phyloP scores from a whole-genome alignment of 2,113 vertebrate genomes.

The Nothobranchius kuhntae region DNA sequence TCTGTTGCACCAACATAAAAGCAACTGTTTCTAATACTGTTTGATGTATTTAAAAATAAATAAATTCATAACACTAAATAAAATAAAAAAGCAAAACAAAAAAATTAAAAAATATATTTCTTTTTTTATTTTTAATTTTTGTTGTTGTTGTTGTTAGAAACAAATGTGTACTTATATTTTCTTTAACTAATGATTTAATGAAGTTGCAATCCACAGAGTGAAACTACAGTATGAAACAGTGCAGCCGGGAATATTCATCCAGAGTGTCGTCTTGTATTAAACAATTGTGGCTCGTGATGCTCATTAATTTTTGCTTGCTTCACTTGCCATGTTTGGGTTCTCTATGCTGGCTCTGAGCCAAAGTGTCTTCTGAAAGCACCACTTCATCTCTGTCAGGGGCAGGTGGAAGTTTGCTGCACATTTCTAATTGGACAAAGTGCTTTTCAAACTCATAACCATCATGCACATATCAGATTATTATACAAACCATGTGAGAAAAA shows the following conservation, averaged over 20 bases:
- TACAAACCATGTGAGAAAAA: conserved; percentile 69
- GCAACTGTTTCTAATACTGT: too few species aligned
- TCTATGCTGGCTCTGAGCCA: conserved; percentile 83
- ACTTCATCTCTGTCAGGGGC: conserved; percentile 92
- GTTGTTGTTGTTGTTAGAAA: too few species aligned
- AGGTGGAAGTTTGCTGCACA: conserved; percentile 88
- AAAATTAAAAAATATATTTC: too few species aligned
- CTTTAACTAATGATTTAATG: background rate
- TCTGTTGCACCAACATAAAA: too few species aligned
- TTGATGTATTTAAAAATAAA: too few species aligned
- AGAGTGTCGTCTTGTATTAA: conserved; percentile 86
- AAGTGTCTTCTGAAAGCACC: conserved; percentile 85
- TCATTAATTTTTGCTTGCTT: conserved; percentile 93
- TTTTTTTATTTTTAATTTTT: too few species aligned
- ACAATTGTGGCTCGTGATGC: conserved; percentile 86
- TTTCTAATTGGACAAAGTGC: conserved; percentile 95
- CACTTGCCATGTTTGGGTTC: conserved; percentile 81
- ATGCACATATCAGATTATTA: conserved; percentile 80
- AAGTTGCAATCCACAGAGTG: conserved; percentile 26
- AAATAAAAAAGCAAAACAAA: too few species aligned
- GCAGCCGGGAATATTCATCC: conserved; percentile 80
- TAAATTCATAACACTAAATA: too few species aligned
- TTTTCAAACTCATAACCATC: conserved; percentile 85
- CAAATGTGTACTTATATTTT: too few species aligned
- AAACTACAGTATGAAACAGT: conserved; percentile 69